These are phyloP conservation scores for Phycodurus eques DNA, from an alignment of 2,113 vertebrate genomes.

Conservation along the genomic window DNA sequence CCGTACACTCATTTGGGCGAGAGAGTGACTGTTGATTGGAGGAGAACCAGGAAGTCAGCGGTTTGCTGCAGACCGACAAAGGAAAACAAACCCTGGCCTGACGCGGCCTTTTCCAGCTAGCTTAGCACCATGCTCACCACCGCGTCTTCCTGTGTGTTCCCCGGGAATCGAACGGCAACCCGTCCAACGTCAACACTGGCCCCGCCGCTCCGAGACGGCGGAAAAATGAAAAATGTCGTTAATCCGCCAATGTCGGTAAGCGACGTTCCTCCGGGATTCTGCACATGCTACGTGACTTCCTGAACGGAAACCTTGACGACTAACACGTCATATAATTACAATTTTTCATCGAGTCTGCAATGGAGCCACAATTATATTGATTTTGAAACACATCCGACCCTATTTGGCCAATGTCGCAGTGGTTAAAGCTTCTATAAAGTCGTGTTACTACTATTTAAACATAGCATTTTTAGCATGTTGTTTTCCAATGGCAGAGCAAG, in stretches of 20 bases:
- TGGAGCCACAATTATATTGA: background rate
- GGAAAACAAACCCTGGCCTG: background rate
- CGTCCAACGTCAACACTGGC: constrained; percentile 18
- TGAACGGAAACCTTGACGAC: background rate
- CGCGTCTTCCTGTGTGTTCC: background rate
- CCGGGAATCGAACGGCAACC: background rate
- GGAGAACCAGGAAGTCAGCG: background rate
- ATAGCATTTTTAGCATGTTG: background rate
- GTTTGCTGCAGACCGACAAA: background rate
- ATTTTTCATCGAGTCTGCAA: background rate
- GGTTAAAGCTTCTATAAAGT: background rate
- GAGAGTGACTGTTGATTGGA: background rate
- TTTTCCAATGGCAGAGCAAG: background rate
- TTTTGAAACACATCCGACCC: background rate
- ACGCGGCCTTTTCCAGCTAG: constrained; percentile 2
- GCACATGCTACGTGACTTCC: background rate
- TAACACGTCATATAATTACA: background rate
- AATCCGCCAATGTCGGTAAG: constrained; percentile 18
- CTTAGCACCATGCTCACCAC: background rate
- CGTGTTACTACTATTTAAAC: background rate
- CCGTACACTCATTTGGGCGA: background rate
- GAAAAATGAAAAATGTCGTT: constrained; percentile 24
- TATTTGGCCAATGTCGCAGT: background rate
- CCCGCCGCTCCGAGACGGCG: constrained; percentile 1
- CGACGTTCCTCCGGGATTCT: background rate